Evolutionary conservation across 2,888 invertebrate species (phyloP).

Genomic region (Stegophylla sp.): DNA sequence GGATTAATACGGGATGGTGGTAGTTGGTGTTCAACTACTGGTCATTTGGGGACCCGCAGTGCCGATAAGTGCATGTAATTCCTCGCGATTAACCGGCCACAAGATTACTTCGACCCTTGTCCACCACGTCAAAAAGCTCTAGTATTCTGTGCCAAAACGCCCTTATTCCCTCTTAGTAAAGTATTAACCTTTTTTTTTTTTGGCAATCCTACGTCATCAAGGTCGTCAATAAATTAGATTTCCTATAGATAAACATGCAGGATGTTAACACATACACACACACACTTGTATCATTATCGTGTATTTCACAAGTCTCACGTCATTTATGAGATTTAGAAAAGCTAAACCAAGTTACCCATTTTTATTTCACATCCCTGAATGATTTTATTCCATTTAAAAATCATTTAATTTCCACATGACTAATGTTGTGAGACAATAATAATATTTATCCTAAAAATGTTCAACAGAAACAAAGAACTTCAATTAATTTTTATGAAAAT

Average conservation of each 20-base stretch:
- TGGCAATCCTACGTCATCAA: slow-evolving; percentile 31
- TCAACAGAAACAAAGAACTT: too few relatives aligned
- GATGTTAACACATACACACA: background rate
- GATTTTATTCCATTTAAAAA: background rate
- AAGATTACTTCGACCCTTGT: slow-evolving; percentile 50
- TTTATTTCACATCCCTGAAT: background rate
- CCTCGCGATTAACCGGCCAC: slow-evolving; percentile 54
- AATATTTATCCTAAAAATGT: too few relatives aligned
- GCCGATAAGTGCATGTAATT: slow-evolving; percentile 47
- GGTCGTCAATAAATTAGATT: slow-evolving; percentile 29
- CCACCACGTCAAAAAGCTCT: slow-evolving; percentile 34
- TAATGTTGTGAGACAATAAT: too few relatives aligned
- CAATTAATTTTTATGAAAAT: too few relatives aligned
- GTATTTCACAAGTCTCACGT: background rate
- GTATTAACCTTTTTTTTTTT: slow-evolving; percentile 31
- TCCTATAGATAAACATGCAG: background rate
- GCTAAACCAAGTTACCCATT: background rate
- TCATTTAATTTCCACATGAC: background rate
- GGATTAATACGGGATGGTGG: slow-evolving; percentile 45
- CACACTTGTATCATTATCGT: background rate
- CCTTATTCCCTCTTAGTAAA: slow-evolving; percentile 23
- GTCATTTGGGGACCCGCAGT: slow-evolving; percentile 48
- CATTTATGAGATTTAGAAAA: too few relatives aligned
- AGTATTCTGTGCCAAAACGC: slow-evolving; percentile 43
- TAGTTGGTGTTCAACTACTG: slow-evolving; percentile 24